Conservation (phyloP, 2,888 invertebrate species). For the Hydriomena furcata region DNA sequence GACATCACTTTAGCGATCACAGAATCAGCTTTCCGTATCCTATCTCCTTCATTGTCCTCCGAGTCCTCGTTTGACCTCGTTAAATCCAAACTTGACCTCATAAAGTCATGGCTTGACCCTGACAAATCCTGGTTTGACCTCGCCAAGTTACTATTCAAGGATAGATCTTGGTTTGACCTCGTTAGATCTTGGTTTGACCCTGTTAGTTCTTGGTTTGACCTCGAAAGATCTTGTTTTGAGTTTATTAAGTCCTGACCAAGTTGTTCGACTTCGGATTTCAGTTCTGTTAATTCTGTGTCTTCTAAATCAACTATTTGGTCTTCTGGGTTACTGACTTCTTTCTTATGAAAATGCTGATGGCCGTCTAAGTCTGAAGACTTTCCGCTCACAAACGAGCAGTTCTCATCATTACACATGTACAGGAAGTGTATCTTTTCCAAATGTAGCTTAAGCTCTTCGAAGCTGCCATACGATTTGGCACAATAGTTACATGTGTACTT, state of each 20-base stretch:
- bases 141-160: no score
- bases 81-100: background rate
- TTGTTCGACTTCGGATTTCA: conserved; percentile 7
- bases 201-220: background rate
- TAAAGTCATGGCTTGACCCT: conserved; percentile 1
- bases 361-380: conserved; percentile 41
- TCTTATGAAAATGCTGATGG: conserved; percentile 45
- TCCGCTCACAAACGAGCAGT: conserved; percentile 48
- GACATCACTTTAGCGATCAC: conserved; percentile 69
- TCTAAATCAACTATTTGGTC: conserved; percentile 39
- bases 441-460: conserved; percentile 52
- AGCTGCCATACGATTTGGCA: conserved; percentile 50
- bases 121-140: background rate
- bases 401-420: conserved; percentile 51
- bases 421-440: conserved; percentile 52
- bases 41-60: conserved; percentile 13
- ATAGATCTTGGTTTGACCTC: background rate
- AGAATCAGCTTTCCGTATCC: conserved; percentile 51
- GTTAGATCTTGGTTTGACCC: background rate
- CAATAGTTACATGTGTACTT: conserved; percentile 60
- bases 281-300: conserved; percentile 35
- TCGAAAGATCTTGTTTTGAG: background rate
- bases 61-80: background rate
- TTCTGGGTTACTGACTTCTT: background rate
- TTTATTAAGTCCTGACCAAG: background rate